Evolutionary conservation across 2,888 invertebrate species (phyloP), one percentile per base, ranked within the genome.

Genomic region (Pammene aurita): DNA sequence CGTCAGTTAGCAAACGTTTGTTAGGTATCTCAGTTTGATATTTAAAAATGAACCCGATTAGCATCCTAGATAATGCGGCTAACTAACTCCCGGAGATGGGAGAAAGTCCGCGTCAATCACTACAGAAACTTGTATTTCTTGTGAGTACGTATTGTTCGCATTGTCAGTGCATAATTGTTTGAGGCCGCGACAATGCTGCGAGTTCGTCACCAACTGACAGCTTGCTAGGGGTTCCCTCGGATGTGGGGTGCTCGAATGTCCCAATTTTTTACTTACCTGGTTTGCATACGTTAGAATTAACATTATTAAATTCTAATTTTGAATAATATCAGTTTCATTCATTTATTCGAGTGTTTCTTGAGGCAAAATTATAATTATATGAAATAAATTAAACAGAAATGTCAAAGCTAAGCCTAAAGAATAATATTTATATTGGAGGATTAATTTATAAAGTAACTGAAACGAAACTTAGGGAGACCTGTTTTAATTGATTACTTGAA

Each of bases 161-260:
- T 78, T 83, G 82, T 88, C 83, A 80, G 78, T 86, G 87, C 85
- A 88, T 88, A 87, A 89, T 89, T 85, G 84, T 84, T 83, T 80
- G 79, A 85, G 86, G 84, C 86, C 87, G 72, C 76, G 79, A 89
- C 87, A 89, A 89, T 86, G 75, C 80, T 72, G 76, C 80, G 77
- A 81, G 83, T 82, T 83, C 83, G 88, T 86, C 87, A 88, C 79
- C 76, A 81, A 80, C 78, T 87, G 87, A 88, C 87, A 83, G 82
- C 71, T 78, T 74, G 78, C 70, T 77, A 83, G 87, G 88, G 87
- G 81, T 78, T 76, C 80, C 77, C 78, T 80, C 75, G 71, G 76
- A 73, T 74, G 71, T 78, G 74, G 84, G 84, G 84, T 81, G 78
- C 77, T 74, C 26, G 52, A 52, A 72, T 76, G 75, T 74, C 75